These are phyloP conservation scores for Hylyphantes graminicola DNA, from an alignment of 1,140 invertebrate species.

Conservation along the genomic window DNA sequence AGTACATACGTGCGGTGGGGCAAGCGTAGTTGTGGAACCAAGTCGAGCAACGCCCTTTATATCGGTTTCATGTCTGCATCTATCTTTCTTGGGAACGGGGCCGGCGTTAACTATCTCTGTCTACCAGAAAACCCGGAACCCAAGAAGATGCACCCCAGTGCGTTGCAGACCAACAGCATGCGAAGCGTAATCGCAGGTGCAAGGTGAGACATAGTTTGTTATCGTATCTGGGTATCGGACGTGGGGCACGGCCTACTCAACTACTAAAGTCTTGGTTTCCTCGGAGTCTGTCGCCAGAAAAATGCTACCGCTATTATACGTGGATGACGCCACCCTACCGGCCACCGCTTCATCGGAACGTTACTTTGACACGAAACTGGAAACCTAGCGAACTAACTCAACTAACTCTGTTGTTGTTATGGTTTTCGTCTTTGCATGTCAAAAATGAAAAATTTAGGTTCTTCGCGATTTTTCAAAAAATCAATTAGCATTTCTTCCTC, in stretches of 20 bases:
- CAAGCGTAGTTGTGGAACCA: background rate
- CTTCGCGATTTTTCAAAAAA: too few species aligned
- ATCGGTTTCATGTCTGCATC: background rate
- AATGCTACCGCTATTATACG: too few species aligned
- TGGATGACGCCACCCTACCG: too few species aligned
- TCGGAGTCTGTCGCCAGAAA: too few species aligned
- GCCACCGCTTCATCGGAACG: too few species aligned
- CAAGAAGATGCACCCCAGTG: background rate
- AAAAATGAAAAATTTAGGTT: too few species aligned
- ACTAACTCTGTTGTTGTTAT: too few species aligned
- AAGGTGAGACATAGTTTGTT: background rate
- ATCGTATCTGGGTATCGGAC: background rate
- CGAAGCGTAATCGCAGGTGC: background rate
- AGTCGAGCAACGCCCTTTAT: background rate
- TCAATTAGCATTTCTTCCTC: too few species aligned
- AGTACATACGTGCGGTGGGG: slow-evolving; percentile 14
- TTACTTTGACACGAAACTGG: too few species aligned
- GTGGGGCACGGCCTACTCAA: background rate
- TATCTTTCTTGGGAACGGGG: slow-evolving; percentile 3
- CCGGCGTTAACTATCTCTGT: slow-evolving; percentile 14
- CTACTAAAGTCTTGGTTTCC: too few species aligned
- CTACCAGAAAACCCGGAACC: slow-evolving; percentile 8
- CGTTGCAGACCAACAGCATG: background rate
- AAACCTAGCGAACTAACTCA: too few species aligned
- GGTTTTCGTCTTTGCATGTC: too few species aligned